Evolutionary conservation across 2,888 invertebrate genomes (phyloP), one percentile per base, ranked within the genome.

Genomic region (Macroteleia sp.): DNA sequence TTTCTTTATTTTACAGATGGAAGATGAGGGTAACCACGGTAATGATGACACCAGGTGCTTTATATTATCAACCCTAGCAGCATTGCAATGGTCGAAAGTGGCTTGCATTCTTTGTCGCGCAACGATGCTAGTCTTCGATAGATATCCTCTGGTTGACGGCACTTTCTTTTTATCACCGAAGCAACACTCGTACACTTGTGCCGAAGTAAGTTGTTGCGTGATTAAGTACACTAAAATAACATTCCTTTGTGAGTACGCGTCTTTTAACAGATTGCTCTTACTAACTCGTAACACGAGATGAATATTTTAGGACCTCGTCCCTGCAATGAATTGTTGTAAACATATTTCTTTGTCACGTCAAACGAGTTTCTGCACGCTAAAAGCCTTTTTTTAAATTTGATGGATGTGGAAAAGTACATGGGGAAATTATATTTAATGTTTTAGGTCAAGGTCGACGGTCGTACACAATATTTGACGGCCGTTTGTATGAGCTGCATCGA

Each of bases 11-110:
- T 84, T 94, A 50, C 94, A 98, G 97, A 98, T 99, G 94, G 99
- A 99, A 92, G 99, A 99, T 91, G 99, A 99, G 91, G 98, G 98
- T 80, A 97, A 98, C 92, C 98, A 98, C 91, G 99, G 99, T 87
- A 99, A 99, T 92, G 99, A 99, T 91, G 99, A 99, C 91, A 98
- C 98, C 50, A 95, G 99, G 84, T 96, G 97, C 89, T 99, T 99
- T 93, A 97, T 99, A 86, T 93, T 99, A 90, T 97, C 98, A 77
- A 98, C 97, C 41, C 93, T 99, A 90, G 98, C 98, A 79, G 97
- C 97, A 25, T 95, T 97, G 90, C 97, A 97, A 88, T 96, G 96
- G 92, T 95, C 96, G 80, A 94, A 95, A 86, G 97, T 96, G 41
- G 95, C 95, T 66, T 99, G 96, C 92, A 96, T 97, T 80, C 94